Evolutionary conservation across 2,113 vertebrate species (phyloP), one percentile per base, ranked within the genome.

Genomic region (Camelus bactrianus): DNA sequence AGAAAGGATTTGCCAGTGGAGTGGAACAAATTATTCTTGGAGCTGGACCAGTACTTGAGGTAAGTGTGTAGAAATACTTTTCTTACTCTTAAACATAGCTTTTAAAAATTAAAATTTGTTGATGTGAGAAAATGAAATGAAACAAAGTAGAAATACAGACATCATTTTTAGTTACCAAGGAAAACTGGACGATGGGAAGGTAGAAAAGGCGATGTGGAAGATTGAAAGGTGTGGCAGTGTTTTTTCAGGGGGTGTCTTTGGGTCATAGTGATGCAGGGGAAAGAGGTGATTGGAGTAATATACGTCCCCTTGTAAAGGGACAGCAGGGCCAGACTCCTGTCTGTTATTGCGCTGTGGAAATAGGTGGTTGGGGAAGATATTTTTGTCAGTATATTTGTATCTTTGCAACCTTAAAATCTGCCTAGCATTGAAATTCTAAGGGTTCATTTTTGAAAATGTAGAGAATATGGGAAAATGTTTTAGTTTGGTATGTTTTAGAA

Each of bases 11-110:
- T 97, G 99, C 99, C 96, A 99, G 99, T 7, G 99, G 99, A 97
- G 99, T 99, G 94, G 99, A 99, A 98, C 99, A 99, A 98, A 99
- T 99, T 96, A 99, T 99, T 98, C 98, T 99, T 97, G 99, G 99
- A 98, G 99, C 99, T 6, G 99, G 99, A 95, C 99, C 99, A 95
- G 99, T 99, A 73, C 98, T 99, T 95, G 99, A 99, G 99, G 99
- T 99, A 98, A 99, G 99, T 97, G 77, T 42, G 0, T 87, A 85
- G 60, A 94, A 85, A 54, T 76, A 54, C 8, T 94, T 70, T 73
- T 77, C 15, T 96, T 87, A 28, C 16, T 89, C 30, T 70, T 91
- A 91, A 95, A 80, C 24, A 69, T 87, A 67, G 70, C 6, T 91
- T 91, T 3, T 76, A 82, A 80, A 30, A 50, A 72, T 60, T 30